phyloP scores from a whole-genome alignment of 1,140 invertebrate species.

The Phthorimaea operculella region DNA sequence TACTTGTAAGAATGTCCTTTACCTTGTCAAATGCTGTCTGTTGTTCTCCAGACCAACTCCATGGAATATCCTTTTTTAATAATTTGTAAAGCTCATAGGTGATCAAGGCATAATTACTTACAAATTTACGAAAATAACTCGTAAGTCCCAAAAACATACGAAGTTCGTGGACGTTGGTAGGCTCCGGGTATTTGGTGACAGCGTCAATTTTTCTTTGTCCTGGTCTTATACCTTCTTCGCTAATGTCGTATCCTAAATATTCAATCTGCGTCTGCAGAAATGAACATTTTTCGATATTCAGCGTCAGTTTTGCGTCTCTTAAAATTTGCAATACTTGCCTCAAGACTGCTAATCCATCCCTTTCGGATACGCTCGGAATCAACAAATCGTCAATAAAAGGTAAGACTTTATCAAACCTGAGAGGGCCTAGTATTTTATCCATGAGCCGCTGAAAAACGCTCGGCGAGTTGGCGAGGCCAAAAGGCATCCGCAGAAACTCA shows the following conservation, averaged over 20 bases:
- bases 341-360: slow-evolving; percentile 20
- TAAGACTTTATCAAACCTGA: slow-evolving; percentile 11
- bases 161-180: slow-evolving; percentile 17
- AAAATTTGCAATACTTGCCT: slow-evolving; percentile 16
- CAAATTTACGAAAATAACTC: not conserved
- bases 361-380: slow-evolving; percentile 15
- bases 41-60: not conserved
- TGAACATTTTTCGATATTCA: slow-evolving; percentile 26
- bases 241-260: slow-evolving; percentile 25
- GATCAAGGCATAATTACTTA: not conserved
- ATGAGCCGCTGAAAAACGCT: slow-evolving; percentile 23
- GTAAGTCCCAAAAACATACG: slow-evolving; percentile 6
- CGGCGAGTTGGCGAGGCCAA: slow-evolving; percentile 32
- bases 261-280: slow-evolving; percentile 29
- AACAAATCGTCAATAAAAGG: slow-evolving; percentile 25
- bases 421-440: slow-evolving; percentile 18
- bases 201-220: slow-evolving; percentile 12
- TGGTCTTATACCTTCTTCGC: slow-evolving; percentile 13
- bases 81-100: not conserved
- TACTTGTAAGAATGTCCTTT: slow-evolving; percentile 7
- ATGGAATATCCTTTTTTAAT: not conserved
- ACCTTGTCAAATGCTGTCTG: not conserved
- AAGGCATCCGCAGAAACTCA: slow-evolving; percentile 33
- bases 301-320: slow-evolving; percentile 11
- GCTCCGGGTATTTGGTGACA: slow-evolving; percentile 16